Evolutionary conservation across 2,113 vertebrate genomes (phyloP), one percentile per base, ranked within the genome.

Genomic region (Hydropotes inermis): DNA sequence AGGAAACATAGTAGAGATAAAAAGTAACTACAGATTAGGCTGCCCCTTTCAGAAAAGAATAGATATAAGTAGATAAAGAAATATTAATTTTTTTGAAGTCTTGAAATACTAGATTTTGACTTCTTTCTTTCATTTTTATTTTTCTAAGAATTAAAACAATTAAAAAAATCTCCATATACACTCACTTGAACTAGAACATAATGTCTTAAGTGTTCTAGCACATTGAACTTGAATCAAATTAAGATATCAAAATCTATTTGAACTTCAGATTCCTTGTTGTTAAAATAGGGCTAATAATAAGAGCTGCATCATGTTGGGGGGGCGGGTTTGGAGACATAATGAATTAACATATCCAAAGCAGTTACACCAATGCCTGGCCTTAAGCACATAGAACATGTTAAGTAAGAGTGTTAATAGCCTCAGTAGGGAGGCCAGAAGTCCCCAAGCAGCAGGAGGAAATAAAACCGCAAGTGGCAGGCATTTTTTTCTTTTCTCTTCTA

Each of bases 101-200:
- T 92, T 87, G 27, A 87, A 58, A 83, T 74, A 57, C 19, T 76
- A 36, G 76, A 8, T 67, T 96, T 95, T 83, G 7, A 21, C 82
- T 96, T 93, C 50, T 83, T 96, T 93, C 50, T 91, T 94, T 70
- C 39, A n/a, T 58, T 94, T 93, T 57, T 52, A 15, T 57, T 76
- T 74, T 70, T 94, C 55, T 43, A 74, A 89, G 13, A 89, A 87
- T 60, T 83, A 33, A 93, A 67, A 10, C 5, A n/a, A 43, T 89
- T 86, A 85, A 52, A 13, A n/a, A 58, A 43, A 60, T 87, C 58
- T 83, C 67, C 36, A 25, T 78, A 36, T 61, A 23, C 1, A 30
- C 45, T 79, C 55, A 84, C 39, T 93, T 94, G 45, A 79, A 61
- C 17, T 45, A 25, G 45, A 96, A 70, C 33, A 74, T 17, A 55